Evolutionary conservation across 2,888 invertebrate genomes (phyloP).

Genomic region (Meteorus cinctellus): DNA sequence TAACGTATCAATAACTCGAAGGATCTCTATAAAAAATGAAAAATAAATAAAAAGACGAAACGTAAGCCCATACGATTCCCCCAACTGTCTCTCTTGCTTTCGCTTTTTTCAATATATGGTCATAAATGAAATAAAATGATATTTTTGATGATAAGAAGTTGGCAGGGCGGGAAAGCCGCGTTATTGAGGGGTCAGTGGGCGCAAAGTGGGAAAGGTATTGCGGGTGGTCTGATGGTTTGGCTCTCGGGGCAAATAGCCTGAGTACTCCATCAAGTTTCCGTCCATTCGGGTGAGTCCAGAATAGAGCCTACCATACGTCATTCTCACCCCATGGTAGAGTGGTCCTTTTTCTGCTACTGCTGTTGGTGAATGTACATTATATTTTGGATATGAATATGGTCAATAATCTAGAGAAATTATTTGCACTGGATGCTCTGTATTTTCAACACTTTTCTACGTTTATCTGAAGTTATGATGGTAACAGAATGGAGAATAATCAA

Average conservation of each 20-base stretch:
- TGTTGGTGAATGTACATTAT: background rate
- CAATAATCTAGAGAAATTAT: background rate
- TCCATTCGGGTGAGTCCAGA: conserved; percentile 66
- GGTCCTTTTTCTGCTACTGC: conserved; percentile 23
- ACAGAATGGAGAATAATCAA: no score
- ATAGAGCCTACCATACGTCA: conserved; percentile 69
- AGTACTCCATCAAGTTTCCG: conserved; percentile 68
- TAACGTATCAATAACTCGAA: conserved; percentile 58
- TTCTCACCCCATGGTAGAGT: conserved; percentile 63
- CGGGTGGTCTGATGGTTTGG: conserved; percentile 13
- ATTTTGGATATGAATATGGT: background rate
- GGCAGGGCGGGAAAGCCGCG: conserved; percentile 60
- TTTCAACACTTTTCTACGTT: background rate
- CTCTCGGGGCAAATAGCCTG: conserved; percentile 57
- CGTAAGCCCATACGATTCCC: conserved; percentile 35
- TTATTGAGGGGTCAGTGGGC: conserved; percentile 68
- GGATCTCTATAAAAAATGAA: conserved; percentile 51
- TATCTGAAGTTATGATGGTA: no score
- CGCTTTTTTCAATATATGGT: conserved; percentile 58
- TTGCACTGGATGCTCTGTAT: no score
- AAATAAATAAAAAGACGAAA: conserved; percentile 34
- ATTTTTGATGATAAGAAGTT: conserved; percentile 66
- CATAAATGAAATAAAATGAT: conserved; percentile 74
- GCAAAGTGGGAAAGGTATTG: conserved; percentile 16
- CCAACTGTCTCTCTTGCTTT: background rate